These are phyloP conservation scores for Parnassius orleans DNA, from an alignment of 2,888 invertebrate genomes.

Conservation along the genomic window DNA sequence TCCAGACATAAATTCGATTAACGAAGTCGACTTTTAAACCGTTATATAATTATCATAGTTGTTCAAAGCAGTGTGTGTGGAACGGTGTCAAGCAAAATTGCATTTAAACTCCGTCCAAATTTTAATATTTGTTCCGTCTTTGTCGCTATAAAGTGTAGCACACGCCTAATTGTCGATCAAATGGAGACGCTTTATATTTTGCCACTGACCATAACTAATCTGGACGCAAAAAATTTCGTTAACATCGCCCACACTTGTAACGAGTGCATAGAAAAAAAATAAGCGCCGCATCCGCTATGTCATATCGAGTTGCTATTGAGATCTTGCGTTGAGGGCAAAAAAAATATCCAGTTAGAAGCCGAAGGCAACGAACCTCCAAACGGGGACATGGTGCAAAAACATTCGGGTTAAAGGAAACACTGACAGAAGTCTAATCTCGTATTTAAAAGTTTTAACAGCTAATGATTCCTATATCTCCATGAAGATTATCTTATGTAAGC, in stretches of 20 bases:
- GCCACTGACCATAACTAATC: slow-evolving; percentile 42
- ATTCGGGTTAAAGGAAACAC: slow-evolving; percentile 32
- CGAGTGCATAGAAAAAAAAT: slow-evolving; percentile 37
- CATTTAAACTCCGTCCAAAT: slow-evolving; percentile 23
- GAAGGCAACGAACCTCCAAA: slow-evolving; percentile 63
- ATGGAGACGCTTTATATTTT: slow-evolving; percentile 37
- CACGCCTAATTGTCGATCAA: slow-evolving; percentile 33
- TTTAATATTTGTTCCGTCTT: slow-evolving; percentile 27
- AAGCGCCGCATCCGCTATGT: slow-evolving; percentile 48
- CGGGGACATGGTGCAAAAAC: slow-evolving; percentile 58
- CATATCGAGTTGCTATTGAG: slow-evolving; percentile 49
- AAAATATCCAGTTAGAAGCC: slow-evolving; percentile 67
- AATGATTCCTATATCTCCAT: background rate
- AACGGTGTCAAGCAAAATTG: slow-evolving; percentile 23
- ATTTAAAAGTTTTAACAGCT: background rate
- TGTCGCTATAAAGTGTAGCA: slow-evolving; percentile 24
- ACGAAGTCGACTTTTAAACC: slow-evolving; percentile 11
- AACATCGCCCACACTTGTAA: slow-evolving; percentile 34
- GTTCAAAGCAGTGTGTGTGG: background rate
- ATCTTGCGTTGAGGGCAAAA: slow-evolving; percentile 45
- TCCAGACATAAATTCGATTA: slow-evolving; percentile 8
- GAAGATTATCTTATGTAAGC: too few species aligned
- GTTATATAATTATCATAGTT: slow-evolving; percentile 12
- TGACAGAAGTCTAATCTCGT: background rate
- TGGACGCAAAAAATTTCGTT: slow-evolving; percentile 48